Evolutionary conservation across 2,113 vertebrate genomes (phyloP).

Genomic region (Entomyzon cyanotis): DNA sequence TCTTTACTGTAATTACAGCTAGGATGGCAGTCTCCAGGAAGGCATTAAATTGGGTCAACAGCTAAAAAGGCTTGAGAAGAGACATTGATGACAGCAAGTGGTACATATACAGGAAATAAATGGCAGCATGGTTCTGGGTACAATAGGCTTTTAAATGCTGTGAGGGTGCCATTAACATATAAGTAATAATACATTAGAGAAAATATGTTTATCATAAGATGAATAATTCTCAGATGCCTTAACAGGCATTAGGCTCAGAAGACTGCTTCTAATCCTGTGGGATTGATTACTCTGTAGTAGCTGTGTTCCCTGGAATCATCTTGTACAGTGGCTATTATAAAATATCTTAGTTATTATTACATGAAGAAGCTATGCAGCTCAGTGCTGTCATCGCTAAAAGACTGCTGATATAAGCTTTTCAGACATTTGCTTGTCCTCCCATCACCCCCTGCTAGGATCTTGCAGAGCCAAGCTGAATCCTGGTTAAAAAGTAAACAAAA

Average conservation of each 20-base stretch:
- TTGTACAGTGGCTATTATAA: neutral
- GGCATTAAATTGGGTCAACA: constrained; percentile 74
- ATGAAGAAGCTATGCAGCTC: neutral
- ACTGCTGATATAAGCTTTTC: neutral
- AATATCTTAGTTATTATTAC: neutral
- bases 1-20: constrained; percentile 65
- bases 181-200: constrained; percentile 64
- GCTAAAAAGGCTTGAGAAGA: constrained; percentile 57
- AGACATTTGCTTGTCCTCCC: neutral
- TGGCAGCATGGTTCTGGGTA: neutral
- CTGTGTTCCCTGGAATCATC: neutral
- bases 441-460: neutral
- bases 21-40: constrained; percentile 63
- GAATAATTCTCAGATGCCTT: constrained; percentile 32
- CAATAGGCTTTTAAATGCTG: constrained; percentile 25
- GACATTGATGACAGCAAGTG: constrained; percentile 38
- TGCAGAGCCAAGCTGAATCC: neutral
- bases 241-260: constrained; percentile 27
- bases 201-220: constrained; percentile 30
- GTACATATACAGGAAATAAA: constrained; percentile 39
- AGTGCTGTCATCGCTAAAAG: neutral
- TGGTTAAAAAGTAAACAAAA: neutral
- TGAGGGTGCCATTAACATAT: constrained; percentile 45
- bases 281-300: neutral
- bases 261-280: constrained; percentile 2